phyloP scores from a whole-genome alignment of 2,113 vertebrate species.

The Trinectes maculatus region DNA sequence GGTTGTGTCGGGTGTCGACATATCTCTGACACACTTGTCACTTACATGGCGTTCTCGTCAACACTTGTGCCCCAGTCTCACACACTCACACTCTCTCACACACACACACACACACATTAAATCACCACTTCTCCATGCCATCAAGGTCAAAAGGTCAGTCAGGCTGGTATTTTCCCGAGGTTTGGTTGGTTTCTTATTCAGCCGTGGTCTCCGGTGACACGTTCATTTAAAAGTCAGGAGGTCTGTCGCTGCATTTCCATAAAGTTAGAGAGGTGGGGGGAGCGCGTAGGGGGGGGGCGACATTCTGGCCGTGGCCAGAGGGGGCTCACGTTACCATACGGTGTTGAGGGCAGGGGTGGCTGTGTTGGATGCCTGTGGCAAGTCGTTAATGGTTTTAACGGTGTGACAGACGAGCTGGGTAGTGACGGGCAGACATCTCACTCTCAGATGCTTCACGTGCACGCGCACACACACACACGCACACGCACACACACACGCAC shows the following conservation, averaged over 20 bases:
- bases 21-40: constrained; percentile 82
- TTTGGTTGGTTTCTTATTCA: constrained; percentile 10
- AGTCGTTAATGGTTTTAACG: constrained; percentile 79
- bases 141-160: constrained; percentile 22
- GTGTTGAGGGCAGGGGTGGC: constrained; percentile 31
- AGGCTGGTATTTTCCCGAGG: constrained; percentile 8
- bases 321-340: constrained; percentile 66
- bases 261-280: constrained; percentile 18
- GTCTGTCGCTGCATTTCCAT: constrained; percentile 31
- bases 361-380: constrained; percentile 65
- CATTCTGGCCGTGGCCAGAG: constrained; percentile 71
- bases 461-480: constrained; percentile 15
- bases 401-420: constrained; percentile 74
- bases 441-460: constrained; percentile 34
- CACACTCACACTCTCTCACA: background rate
- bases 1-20: constrained; percentile 78
- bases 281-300: constrained; percentile 69
- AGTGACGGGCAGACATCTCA: constrained; percentile 73
- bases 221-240: constrained; percentile 18
- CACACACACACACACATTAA: constrained; percentile 13
- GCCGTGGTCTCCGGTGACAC: background rate
- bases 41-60: constrained; percentile 78
- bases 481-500: background rate
- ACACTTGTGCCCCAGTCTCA: constrained; percentile 64
- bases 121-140: constrained; percentile 6